Evolutionary conservation across 1,140 invertebrate genomes (phyloP), one percentile per base, ranked within the genome.

Genomic region (Magallana angulata): DNA sequence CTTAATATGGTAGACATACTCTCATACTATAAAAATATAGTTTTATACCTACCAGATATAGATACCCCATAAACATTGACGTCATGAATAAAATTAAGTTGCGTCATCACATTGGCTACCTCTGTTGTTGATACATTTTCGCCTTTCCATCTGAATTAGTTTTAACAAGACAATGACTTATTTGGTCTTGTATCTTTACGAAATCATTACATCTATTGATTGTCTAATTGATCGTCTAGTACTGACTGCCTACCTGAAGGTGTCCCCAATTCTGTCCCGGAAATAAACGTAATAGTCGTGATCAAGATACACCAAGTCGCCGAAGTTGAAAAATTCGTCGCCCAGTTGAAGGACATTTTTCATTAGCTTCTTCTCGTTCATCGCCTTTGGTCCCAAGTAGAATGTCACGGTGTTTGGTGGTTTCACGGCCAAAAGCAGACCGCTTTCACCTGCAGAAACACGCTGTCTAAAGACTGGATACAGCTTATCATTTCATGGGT

Each of bases 61-160:
- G 97, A 95, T 0, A 99, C 98, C 60, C 98, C 98, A 94, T 98
- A 99, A 6, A 99, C 98, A 87, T 99, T 97, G 82, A 97, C 98
- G 94, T 99, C 98, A 97, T 96, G 92, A 97, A 97, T 89, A 96
- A 96, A 62, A 14, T 88, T 48, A 2, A 91, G 81, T 48, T 87
- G 58, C 14, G 91, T 88, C 9, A 94, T 57, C 4, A 93, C 94
- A 94, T 97, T 97, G 82, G 98, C 98, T 4, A 99, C 97, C 96
- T 99, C 99, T 4, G 97, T 97, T 2, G 99, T 99, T 11, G 98
- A 99, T 2, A 99, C 98, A 95, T 99, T 99, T 95, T 99, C 99
- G 11, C 99, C 98, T 95, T 98, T 98, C 96, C 96, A 96, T 86
- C 94, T 94, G 85, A 11, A 89, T 88, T 14, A 9, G 64, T 16